Evolutionary conservation across 2,113 vertebrate genomes (phyloP), one percentile per base, ranked within the genome.

Genomic region (Alectura lathami): DNA sequence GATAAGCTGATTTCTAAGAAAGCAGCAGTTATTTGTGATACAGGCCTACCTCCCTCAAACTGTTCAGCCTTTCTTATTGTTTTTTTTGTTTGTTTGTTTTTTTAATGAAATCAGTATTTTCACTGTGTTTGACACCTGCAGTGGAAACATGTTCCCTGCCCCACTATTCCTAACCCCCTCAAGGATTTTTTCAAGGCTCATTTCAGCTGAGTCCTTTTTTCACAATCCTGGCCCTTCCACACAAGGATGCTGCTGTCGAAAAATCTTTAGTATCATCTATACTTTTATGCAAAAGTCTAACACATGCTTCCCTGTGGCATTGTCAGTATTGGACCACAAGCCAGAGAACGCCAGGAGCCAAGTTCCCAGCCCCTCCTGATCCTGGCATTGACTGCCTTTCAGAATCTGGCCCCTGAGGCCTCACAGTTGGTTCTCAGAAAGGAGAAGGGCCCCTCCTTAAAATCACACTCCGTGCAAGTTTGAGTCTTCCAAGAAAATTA

Each of bases 401-500:
- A 81, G 86, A 91, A 95, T 67, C 80, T 43, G 83, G 86, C 51
- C 92, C 95, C 92, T 48, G 51, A 92, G 94, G 96, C 95, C 88
- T 92, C 72, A 27, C 91, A 96, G 88, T 97, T 92, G 95, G 91
- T 84, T 91, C 81, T 17, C 69, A 34, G 53, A 92, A 94, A 94
- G 24, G 23, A 90, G 83, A 86, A 85, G 34, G n/a, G 38, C 85
- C n/a, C 89, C 92, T 86, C 88, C 94, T 78, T 93, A 83, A 95
- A 97, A 96, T 91, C 88, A 97, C 69, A 86, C 64, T 64, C 94
- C 47, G 23, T 97, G 93, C 59, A 94, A 96, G 91, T 87, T 89
- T 89, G 93, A 88, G 68, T 89, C 89, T 95, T 96, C 67, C 68
- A 88, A 27, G 42, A 91, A 96, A 96, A 96, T 97, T 88, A 96